Base-by-base conservation (phyloP, 2,888 invertebrate species). In the Rapana venosa region DNA sequence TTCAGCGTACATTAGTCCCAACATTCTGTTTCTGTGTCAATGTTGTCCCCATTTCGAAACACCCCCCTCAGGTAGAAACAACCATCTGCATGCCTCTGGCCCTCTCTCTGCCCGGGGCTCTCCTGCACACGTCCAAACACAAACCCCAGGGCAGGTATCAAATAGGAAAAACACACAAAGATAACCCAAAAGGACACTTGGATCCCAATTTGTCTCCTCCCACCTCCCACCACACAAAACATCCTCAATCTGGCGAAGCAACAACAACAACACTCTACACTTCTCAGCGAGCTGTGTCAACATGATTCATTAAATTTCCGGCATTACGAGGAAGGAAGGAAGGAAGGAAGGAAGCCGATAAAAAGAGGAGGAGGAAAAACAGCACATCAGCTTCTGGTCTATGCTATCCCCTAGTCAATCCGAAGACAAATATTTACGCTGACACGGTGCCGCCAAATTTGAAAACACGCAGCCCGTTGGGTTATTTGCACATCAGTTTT, bases 401-500 rank as follows among this genome's bases (percentile, higher is more conserved):
- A 13, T 47, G 26, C 47, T 22, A 30, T 47, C 36, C 36, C 70
- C 15, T 22, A 36, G 70, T 74, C 20, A 61, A 61, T 58, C 61
- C 81, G 11, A 47, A 88, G 47, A 79, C 88, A 79, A 88, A 88
- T 88, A 88, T 88, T 88, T 88, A 11, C 22, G 56, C 61, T 58
- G 77, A 81, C 88, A 88, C 77, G 81, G 70, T 77, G 32, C 81
- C 79, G 70, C 84, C 84, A 70, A 61, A 84, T 66, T 56, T 83
- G 66, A 26, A 66, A 35, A 83, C 83, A 84, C 47, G 74, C 47
- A 11, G 20, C 35, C 77, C 70, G 74, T n/a, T 74, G 11, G 36
- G 86, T 89, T 89, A 89, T 89, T 89, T 89, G 77, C 87, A 79
- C 89, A 87, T 90, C 87, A 89, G 90, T 84, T 91, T 91, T 91